Evolutionary conservation across 2,113 vertebrate genomes (phyloP), one percentile per base, ranked within the genome.

Genomic region (Tautogolabrus adspersus): DNA sequence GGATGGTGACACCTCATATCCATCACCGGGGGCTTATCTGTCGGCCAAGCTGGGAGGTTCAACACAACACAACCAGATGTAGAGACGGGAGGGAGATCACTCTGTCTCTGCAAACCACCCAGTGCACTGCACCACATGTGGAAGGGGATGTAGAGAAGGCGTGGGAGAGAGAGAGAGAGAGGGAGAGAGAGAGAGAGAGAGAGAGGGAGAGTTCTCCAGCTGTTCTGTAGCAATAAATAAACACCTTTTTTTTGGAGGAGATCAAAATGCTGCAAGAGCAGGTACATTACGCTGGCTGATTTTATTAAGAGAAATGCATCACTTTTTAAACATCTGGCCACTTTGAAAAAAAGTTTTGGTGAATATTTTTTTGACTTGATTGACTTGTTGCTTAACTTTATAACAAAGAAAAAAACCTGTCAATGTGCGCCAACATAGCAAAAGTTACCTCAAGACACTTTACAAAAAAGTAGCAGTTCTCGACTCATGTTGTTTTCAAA

Each of bases 11-110:
- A 90, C 77, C 34, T 21, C 34, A 64, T 76, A 91, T 93, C 86
- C 84, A 93, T 94, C 93, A 93, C 83, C n/a, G 79, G 56, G 30
- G 76, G 82, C 88, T 92, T 90, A 89, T 90, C 88, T 88, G 74
- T 42, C 60, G 51, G 49, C 57, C 62, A 15, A 81, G 74, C 59
- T 84, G 82, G 84, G 86, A 79, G 86, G 74, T 82, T 86, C 72
- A 44, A 83, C 86, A 84, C 88, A 65, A 83, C 68, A 6, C 56
- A 38, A 54, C 83, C 89, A 93, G 83, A 88, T 91, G 91, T 83
- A 49, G 66, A 67, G 59, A 65, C 54, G 75, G 65, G 54, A 22
- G 47, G 21, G 37, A 42, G 64, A 66, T 55, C 19, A 12, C 10
- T 57, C 62, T 26, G 23, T 57, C n/a, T 70, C 52, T 66, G 74